phyloP scores from a whole-genome alignment of 2,888 invertebrate genomes.

The Cataglyphis cursor region DNA sequence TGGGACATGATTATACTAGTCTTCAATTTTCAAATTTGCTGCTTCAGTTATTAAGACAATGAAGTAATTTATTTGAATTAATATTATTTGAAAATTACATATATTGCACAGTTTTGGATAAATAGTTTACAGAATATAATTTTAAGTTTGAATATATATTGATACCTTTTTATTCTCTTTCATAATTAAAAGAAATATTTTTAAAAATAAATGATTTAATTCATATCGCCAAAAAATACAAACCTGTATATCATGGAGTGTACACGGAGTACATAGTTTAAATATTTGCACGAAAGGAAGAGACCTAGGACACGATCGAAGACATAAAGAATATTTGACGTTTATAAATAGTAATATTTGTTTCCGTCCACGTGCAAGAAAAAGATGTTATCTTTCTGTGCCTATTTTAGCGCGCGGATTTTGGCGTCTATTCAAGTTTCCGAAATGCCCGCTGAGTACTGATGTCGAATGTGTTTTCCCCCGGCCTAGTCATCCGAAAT shows the following conservation, averaged over 20 bases:
- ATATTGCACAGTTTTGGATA: neutral
- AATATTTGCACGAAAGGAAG: conserved; percentile 2
- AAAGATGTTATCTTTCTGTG: conserved; percentile 61
- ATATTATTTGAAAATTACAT: neutral
- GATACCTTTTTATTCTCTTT: neutral
- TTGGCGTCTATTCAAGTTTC: conserved; percentile 69
- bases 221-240: neutral
- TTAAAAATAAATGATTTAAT: neutral
- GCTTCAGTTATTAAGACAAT: neutral
- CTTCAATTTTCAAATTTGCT: conserved; percentile 7
- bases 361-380: conserved; percentile 49
- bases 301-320: neutral
- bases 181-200: neutral
- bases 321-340: conserved; percentile 8
- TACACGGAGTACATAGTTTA: neutral
- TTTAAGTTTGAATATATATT: neutral
- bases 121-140: neutral
- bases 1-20: neutral
- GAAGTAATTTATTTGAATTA: neutral
- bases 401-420: conserved; percentile 62
- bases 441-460: conserved; percentile 44
- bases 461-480: conserved; percentile 62
- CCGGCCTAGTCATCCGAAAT: conserved; percentile 57
- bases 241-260: neutral
- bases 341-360: conserved; percentile 38